Evolutionary conservation across 2,888 invertebrate genomes (phyloP).

Genomic region (Hirudinaria manillensis): DNA sequence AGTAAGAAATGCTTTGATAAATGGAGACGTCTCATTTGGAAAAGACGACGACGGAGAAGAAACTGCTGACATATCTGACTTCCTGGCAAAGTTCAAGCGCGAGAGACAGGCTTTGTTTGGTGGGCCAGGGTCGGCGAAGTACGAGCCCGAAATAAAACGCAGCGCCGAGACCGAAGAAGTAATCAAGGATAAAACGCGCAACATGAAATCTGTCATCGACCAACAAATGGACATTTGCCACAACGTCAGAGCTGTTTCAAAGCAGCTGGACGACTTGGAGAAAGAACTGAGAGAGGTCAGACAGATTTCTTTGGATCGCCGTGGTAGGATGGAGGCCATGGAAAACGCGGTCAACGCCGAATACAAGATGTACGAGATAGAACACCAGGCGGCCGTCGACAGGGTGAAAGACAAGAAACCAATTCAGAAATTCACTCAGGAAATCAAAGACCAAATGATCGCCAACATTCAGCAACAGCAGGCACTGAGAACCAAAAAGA

Average conservation of each 20-base stretch:
- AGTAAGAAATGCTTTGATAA: neutral
- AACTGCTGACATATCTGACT: conserved; percentile 15
- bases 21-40: neutral
- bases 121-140: neutral
- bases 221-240: conserved; percentile 35
- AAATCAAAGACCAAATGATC: conserved; percentile 27
- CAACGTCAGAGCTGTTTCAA: conserved; percentile 34
- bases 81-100: conserved; percentile 22
- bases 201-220: conserved; percentile 35
- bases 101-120: conserved; percentile 25
- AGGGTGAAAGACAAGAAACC: conserved; percentile 29
- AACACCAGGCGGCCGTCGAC: conserved; percentile 29
- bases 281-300: conserved; percentile 37
- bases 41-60: conserved; percentile 23
- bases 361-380: conserved; percentile 30
- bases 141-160: conserved; percentile 31
- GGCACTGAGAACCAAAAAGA: conserved; percentile 5
- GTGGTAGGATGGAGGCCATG: conserved; percentile 31
- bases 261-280: conserved; percentile 37
- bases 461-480: neutral
- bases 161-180: conserved; percentile 36
- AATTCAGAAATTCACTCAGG: conserved; percentile 27
- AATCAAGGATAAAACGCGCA: conserved; percentile 34
- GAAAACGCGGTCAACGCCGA: conserved; percentile 33
- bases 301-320: conserved; percentile 35